Evolutionary conservation across 2,888 invertebrate genomes (phyloP).

Genomic region (Venusia cambrica): DNA sequence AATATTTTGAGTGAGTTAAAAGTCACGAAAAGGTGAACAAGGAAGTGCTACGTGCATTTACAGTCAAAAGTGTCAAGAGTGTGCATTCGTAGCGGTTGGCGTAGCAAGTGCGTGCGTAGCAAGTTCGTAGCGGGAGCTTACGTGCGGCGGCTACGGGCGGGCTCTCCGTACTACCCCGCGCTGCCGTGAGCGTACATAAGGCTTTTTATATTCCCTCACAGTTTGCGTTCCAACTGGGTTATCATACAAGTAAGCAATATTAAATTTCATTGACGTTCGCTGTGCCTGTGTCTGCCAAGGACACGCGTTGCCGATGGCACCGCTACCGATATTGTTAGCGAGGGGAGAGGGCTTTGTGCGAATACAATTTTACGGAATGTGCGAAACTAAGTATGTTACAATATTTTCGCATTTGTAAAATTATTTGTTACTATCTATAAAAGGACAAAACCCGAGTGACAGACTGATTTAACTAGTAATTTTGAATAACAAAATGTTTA

Average conservation of each 20-base stretch:
- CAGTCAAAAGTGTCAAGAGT: constrained; percentile 6
- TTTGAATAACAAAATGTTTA: no score
- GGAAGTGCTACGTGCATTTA: constrained; percentile 11
- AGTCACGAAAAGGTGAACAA: constrained; percentile 4
- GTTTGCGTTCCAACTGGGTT: constrained; percentile 71
- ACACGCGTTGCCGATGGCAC: constrained; percentile 57
- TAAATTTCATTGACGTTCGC: constrained; percentile 72
- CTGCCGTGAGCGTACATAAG: constrained; percentile 56
- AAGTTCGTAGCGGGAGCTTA: constrained; percentile 63
- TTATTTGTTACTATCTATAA: no score
- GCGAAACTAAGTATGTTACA: constrained; percentile 40
- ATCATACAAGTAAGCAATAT: constrained; percentile 68
- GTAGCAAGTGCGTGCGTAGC: constrained; percentile 55
- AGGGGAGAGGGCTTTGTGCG: constrained; percentile 44
- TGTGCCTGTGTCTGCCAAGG: constrained; percentile 65
- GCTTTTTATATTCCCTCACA: constrained; percentile 55
- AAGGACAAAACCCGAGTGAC: no score
- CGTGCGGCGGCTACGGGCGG: constrained; percentile 71
- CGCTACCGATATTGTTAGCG: constrained; percentile 44
- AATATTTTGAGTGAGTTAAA: no score
- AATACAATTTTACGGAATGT: constrained; percentile 39
- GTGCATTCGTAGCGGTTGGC: constrained; percentile 23
- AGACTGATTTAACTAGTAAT: no score
- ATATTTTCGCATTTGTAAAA: no score
- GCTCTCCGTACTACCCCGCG: constrained; percentile 60